These are phyloP conservation scores for Ramazzottius varieornatus DNA, from an alignment of 2,888 invertebrate species.

Conservation along the genomic window DNA sequence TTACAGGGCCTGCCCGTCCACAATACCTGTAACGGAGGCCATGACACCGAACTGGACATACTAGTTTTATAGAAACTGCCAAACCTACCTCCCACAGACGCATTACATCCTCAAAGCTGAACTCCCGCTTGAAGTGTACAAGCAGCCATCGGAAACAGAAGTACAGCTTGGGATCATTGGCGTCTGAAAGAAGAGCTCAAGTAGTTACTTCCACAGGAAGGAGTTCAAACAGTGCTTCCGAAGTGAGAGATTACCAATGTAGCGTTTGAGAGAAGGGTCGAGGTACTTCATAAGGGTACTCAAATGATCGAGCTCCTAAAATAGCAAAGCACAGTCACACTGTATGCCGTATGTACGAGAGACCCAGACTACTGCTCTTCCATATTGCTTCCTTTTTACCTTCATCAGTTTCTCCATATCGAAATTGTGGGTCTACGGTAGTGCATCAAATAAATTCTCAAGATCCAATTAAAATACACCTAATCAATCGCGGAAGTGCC, in stretches of 20 bases:
- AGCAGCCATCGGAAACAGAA: slow-evolving; percentile 96
- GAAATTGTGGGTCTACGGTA: slow-evolving; percentile 52
- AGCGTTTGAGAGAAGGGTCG: not conserved
- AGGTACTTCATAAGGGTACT: not conserved
- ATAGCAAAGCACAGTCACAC: no score
- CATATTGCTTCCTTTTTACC: no score
- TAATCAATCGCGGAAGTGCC: slow-evolving; percentile 15
- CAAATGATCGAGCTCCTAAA: not conserved
- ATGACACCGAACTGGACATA: not conserved
- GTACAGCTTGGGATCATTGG: slow-evolving; percentile 80
- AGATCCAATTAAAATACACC: not conserved
- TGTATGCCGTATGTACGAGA: no score
- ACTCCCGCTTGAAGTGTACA: slow-evolving; percentile 81
- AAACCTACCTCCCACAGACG: slow-evolving; percentile 60
- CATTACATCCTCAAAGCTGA: slow-evolving; percentile 56
- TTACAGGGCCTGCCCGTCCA: slow-evolving; percentile 83
- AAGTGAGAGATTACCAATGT: not conserved
- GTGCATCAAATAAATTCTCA: no score
- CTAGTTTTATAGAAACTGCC: not conserved
- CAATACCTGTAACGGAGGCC: slow-evolving; percentile 26
- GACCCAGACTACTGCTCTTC: no score
- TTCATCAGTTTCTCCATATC: slow-evolving; percentile 51
- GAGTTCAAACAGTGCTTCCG: no score
- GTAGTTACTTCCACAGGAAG: not conserved
- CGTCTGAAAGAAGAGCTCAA: slow-evolving; percentile 27